A percentile compares a stretch with the other conserved stretches of the same genome.
Conservation (phyloP, 1,140 invertebrate species). For the Eciton burchellii region DNA sequence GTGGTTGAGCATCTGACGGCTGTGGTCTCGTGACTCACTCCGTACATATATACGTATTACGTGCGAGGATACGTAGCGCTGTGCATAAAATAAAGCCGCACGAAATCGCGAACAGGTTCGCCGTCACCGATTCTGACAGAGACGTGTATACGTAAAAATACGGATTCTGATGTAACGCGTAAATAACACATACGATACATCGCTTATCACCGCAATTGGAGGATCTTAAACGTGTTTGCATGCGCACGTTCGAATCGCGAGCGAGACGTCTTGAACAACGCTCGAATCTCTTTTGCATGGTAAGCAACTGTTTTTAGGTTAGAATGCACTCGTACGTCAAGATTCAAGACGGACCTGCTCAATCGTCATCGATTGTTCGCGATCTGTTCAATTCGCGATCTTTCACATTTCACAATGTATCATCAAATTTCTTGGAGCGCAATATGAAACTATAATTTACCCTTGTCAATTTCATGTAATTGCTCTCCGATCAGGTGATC, state of each 20-base stretch:
- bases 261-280: background rate
- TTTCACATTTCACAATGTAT: background rate
- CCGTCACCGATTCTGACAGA: background rate
- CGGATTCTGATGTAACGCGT: too few species aligned
- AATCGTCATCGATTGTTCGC: background rate
- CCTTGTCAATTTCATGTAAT: background rate
- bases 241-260: slow-evolving; percentile 5
- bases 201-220: background rate
- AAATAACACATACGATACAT: background rate
- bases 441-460: background rate
- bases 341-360: background rate
- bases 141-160: too few species aligned
- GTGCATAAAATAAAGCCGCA: background rate
- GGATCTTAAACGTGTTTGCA: background rate
- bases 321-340: background rate
- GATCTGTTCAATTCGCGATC: background rate
- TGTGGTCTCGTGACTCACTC: slow-evolving; percentile 37
- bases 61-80: slow-evolving; percentile 6
- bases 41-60: background rate
- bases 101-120: background rate
- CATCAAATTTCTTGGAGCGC: background rate
- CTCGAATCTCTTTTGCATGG: slow-evolving; percentile 40
- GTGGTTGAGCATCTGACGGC: background rate
- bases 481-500: slow-evolving; percentile 3
- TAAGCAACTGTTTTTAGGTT: slow-evolving; percentile 31